Conservation (phyloP, 2,888 invertebrate species). For the Chydorus sphaericus region DNA sequence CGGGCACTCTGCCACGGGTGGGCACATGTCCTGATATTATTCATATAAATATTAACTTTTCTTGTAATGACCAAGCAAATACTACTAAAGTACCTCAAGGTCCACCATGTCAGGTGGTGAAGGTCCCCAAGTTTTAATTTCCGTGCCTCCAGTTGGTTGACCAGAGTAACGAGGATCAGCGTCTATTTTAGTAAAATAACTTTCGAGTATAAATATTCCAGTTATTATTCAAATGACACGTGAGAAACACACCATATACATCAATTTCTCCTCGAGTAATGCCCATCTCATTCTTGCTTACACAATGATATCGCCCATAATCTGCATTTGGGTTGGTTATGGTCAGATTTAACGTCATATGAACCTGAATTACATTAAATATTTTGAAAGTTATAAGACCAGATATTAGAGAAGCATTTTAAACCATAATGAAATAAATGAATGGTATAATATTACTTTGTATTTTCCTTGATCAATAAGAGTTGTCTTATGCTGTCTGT, state of each 20-base stretch:
- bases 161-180: constrained; percentile 37
- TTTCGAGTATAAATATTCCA: background rate
- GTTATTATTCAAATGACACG: no score
- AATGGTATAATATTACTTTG: constrained; percentile 33
- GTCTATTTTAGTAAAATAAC: constrained; percentile 20
- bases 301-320: constrained; percentile 62
- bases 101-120: constrained; percentile 43
- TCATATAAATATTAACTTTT: background rate
- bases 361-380: constrained; percentile 36
- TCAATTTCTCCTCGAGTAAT: constrained; percentile 58
- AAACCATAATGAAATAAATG: background rate
- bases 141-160: constrained; percentile 30
- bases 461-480: constrained; percentile 37
- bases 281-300: constrained; percentile 68
- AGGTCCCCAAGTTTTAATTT: constrained; percentile 39
- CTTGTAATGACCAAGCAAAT: background rate
- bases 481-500: constrained; percentile 35
- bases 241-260: constrained; percentile 40
- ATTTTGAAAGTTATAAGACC: background rate
- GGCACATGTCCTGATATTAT: constrained; percentile 37
- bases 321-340: constrained; percentile 46
- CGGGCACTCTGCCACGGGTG: constrained; percentile 41
- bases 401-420: background rate
- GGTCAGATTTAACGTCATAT: constrained; percentile 63
- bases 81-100: constrained; percentile 28